Percentiles rank a stretch among this genome's conserved stretches.
phyloP scores from a whole-genome alignment of 2,113 vertebrate species.

The Ia io region DNA sequence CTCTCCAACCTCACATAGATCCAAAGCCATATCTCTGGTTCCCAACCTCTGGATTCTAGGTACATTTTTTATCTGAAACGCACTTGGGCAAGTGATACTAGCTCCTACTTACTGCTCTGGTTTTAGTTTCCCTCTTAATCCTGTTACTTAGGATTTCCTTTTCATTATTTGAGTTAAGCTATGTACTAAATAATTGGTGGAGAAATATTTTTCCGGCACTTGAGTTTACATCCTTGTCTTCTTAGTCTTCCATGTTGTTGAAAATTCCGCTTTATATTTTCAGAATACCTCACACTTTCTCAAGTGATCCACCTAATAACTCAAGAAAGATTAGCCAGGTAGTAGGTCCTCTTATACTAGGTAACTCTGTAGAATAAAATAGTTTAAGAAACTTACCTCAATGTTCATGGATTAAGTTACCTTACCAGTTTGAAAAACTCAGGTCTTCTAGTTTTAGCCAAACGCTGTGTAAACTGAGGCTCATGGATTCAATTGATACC shows the following conservation, averaged over 20 bases:
- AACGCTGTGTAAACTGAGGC: background rate
- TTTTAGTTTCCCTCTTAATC: conserved; percentile 11
- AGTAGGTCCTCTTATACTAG: background rate
- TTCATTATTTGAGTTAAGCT: background rate
- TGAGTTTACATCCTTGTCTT: background rate
- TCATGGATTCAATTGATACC: background rate
- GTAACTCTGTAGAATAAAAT: background rate
- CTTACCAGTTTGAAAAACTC: background rate
- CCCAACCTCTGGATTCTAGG: background rate
- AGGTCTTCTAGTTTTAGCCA: background rate
- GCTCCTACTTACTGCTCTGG: background rate
- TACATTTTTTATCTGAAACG: background rate
- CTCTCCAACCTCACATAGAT: background rate
- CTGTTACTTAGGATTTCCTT: background rate
- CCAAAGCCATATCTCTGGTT: background rate
- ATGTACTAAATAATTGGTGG: background rate
- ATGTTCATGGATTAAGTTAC: background rate
- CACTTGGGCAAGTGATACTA: background rate
- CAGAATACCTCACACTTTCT: background rate
- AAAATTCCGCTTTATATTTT: background rate
- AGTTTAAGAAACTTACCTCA: background rate
- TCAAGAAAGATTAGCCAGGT: background rate
- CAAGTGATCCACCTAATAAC: background rate
- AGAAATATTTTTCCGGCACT: background rate
- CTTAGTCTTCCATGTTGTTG: background rate